phyloP scores from a whole-genome alignment of 2,113 vertebrate species.

The Vidua chalybeata region DNA sequence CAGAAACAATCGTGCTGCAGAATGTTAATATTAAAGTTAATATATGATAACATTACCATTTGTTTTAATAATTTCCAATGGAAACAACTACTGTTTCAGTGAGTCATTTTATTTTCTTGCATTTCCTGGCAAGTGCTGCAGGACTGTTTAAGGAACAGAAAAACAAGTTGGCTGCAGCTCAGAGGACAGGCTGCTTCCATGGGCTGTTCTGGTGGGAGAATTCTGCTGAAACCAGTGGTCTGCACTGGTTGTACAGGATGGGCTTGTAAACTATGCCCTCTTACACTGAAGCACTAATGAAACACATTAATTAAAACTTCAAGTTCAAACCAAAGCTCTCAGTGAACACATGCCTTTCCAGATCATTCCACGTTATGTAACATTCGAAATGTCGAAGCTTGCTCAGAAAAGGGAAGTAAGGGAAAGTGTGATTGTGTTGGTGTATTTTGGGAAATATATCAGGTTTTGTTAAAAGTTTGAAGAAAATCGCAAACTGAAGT shows the following conservation, averaged over 20 bases:
- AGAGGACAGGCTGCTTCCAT: neutral
- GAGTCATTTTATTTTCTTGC: slow-evolving; percentile 58
- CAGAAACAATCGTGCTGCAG: slow-evolving; percentile 32
- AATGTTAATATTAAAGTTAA: slow-evolving; percentile 63
- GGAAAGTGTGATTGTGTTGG: neutral
- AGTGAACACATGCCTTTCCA: neutral
- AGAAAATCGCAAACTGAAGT: neutral
- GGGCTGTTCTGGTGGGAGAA: neutral
- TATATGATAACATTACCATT: slow-evolving; percentile 46
- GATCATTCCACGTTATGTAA: neutral
- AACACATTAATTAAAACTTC: neutral
- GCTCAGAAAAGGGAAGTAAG: neutral
- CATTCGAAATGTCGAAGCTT: neutral
- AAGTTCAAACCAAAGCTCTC: neutral
- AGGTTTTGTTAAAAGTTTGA: neutral
- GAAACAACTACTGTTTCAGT: slow-evolving; percentile 37
- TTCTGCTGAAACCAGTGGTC: neutral
- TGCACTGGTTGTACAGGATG: neutral
- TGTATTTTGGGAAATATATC: neutral
- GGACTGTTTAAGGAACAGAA: slow-evolving; percentile 28
- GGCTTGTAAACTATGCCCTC: neutral
- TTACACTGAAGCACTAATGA: neutral
- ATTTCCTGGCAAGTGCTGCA: slow-evolving; percentile 33
- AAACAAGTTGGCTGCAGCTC: slow-evolving; percentile 13
- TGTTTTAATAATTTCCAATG: slow-evolving; percentile 53